phyloP scores from a whole-genome alignment of 2,888 invertebrate species.

The Coenonympha arcania region DNA sequence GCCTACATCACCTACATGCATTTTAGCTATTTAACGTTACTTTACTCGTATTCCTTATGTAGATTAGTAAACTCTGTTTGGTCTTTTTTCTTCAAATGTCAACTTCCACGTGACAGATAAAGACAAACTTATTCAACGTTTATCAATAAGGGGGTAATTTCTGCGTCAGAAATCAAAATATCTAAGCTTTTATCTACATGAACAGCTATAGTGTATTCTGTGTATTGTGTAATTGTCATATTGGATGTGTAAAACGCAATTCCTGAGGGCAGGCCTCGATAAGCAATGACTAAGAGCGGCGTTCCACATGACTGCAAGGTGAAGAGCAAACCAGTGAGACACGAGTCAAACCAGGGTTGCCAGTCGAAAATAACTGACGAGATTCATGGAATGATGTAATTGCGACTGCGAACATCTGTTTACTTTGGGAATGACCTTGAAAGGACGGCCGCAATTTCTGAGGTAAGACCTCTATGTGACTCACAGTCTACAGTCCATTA shows the following conservation, averaged over 20 bases:
- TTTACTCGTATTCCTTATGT: no score
- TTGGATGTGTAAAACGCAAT: constrained; percentile 18
- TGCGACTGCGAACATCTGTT: neutral
- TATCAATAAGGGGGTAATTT: no score
- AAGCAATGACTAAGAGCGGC: constrained; percentile 44
- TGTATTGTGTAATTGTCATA: neutral
- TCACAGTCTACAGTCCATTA: constrained; percentile 39
- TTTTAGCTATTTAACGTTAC: no score
- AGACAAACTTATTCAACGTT: no score
- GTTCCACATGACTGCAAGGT: constrained; percentile 59
- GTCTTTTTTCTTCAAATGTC: no score
- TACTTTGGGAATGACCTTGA: neutral
- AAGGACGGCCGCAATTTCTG: constrained; percentile 16
- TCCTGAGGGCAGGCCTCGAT: constrained; percentile 29
- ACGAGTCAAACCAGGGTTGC: constrained; percentile 8
- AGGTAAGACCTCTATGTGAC: constrained; percentile 38
- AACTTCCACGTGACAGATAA: no score
- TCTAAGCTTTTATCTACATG: neutral
- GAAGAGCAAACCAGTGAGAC: constrained; percentile 39
- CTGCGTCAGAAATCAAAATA: no score
- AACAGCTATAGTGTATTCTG: neutral
- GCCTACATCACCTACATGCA: no score
- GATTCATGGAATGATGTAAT: constrained; percentile 6
- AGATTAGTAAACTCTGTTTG: no score
- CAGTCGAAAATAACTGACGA: neutral